Evolutionary conservation across 1,140 invertebrate genomes (phyloP).

Genomic region (Sycophaga agraensis): DNA sequence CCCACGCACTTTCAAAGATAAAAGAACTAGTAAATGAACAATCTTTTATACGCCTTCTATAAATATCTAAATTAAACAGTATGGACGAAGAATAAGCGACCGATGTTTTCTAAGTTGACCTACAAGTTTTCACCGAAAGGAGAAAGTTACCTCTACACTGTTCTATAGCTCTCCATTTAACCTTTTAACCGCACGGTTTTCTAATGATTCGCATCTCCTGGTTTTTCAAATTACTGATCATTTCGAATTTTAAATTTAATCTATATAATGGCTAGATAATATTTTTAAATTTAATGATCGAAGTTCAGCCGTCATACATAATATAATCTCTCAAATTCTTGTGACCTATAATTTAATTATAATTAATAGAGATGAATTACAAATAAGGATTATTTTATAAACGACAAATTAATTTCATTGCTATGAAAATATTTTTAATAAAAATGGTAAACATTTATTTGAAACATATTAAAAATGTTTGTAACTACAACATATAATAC

Average conservation of each 20-base stretch:
- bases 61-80: slow-evolving; percentile 16
- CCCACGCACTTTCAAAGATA: too few species aligned
- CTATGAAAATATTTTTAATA: too few species aligned
- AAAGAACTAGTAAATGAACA: too few species aligned
- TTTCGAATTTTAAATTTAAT: slow-evolving; percentile 15
- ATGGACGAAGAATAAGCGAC: background rate
- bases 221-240: background rate
- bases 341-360: too few species aligned
- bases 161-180: slow-evolving; percentile 14
- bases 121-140: slow-evolving; percentile 17
- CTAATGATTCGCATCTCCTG: background rate
- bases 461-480: too few species aligned
- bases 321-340: too few species aligned
- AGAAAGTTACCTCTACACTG: slow-evolving; percentile 12
- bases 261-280: background rate
- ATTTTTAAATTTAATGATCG: slow-evolving; percentile 6
- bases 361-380: too few species aligned
- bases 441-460: too few species aligned
- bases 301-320: too few species aligned
- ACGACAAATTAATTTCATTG: too few species aligned
- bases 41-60: background rate
- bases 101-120: slow-evolving; percentile 17
- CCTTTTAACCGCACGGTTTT: slow-evolving; percentile 22
- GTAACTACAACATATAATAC: too few species aligned
- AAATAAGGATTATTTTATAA: too few species aligned